phyloP scores from a whole-genome alignment of 92 coral and sea anemone genomes.

The Porites divaricata region DNA sequence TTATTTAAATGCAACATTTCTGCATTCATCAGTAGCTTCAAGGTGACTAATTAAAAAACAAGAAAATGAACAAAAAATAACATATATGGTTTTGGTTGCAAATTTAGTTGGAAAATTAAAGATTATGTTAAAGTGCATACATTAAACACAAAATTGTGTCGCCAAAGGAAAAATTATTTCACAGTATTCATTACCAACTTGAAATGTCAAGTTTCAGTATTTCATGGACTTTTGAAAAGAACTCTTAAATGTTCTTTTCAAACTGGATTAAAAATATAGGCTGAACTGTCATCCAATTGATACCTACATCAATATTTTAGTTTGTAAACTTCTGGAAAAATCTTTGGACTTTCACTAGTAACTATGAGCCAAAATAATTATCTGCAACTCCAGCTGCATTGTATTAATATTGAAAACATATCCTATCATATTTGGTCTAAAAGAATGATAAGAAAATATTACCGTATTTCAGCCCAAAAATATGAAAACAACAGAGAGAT shows the following conservation, averaged over 20 bases:
- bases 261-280: background rate
- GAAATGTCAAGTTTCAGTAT: too few species aligned
- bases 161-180: background rate
- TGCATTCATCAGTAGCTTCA: background rate
- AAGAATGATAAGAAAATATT: too few species aligned
- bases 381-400: background rate
- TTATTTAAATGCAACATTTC: background rate
- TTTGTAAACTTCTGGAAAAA: constrained; percentile 14
- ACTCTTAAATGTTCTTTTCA: too few species aligned
- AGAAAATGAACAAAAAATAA: too few species aligned
- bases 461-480: background rate
- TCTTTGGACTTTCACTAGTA: background rate
- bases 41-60: too few species aligned
- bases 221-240: too few species aligned
- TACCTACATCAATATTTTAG: constrained; percentile 8
- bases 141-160: too few species aligned
- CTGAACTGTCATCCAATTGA: background rate
- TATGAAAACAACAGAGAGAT: background rate
- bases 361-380: constrained; percentile 1
- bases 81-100: too few species aligned
- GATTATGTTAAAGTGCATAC: background rate
- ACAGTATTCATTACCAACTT: background rate
- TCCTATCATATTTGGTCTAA: too few species aligned
- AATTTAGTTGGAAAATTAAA: background rate
- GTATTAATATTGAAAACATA: background rate